These are phyloP conservation scores for Philypnodon macrostomus DNA, from an alignment of 2,797 vertebrate genomes.

Conservation along the genomic window DNA sequence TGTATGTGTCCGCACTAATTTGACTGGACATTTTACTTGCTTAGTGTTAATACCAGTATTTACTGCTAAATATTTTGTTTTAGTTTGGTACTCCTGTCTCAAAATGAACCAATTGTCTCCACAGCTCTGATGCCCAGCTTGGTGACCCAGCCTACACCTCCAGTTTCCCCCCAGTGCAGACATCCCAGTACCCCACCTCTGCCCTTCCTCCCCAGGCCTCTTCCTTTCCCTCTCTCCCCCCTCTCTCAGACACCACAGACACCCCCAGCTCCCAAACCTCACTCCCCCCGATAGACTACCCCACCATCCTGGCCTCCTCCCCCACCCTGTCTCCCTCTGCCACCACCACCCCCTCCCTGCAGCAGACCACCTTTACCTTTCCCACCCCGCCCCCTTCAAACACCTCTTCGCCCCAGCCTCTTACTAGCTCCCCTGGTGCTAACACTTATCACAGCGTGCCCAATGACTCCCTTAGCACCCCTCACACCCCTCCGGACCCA, in stretches of 20 bases:
- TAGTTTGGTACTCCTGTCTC: no score
- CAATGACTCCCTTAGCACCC: slow-evolving; percentile 43
- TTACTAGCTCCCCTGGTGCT: slow-evolving; percentile 33
- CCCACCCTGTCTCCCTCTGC: slow-evolving; percentile 42
- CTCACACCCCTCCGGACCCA: slow-evolving; percentile 45
- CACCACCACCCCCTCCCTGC: slow-evolving; percentile 41
- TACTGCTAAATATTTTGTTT: no score
- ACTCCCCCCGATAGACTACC: slow-evolving; percentile 46
- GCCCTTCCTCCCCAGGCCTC: slow-evolving; percentile 66
- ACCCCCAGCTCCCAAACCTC: slow-evolving; percentile 27
- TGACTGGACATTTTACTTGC: no score
- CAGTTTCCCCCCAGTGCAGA: slow-evolving; percentile 59
- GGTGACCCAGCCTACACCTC: slow-evolving; percentile 55
- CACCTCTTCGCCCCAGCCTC: slow-evolving; percentile 57
- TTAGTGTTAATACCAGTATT: no score
- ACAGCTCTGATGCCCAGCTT: slow-evolving; percentile 62
- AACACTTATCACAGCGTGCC: slow-evolving; percentile 48
- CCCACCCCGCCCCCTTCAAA: slow-evolving; percentile 53
- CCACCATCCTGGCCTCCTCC: slow-evolving; percentile 50
- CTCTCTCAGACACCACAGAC: slow-evolving; percentile 22
- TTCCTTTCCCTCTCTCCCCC: slow-evolving; percentile 49
- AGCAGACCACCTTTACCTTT: slow-evolving; percentile 53
- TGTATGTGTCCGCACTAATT: no score
- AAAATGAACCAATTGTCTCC: slow-evolving; percentile 6
- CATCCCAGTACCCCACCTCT: slow-evolving; percentile 52